Base-by-base conservation (phyloP, 2,797 vertebrate genomes). In the Eurystomus glaucurus region DNA sequence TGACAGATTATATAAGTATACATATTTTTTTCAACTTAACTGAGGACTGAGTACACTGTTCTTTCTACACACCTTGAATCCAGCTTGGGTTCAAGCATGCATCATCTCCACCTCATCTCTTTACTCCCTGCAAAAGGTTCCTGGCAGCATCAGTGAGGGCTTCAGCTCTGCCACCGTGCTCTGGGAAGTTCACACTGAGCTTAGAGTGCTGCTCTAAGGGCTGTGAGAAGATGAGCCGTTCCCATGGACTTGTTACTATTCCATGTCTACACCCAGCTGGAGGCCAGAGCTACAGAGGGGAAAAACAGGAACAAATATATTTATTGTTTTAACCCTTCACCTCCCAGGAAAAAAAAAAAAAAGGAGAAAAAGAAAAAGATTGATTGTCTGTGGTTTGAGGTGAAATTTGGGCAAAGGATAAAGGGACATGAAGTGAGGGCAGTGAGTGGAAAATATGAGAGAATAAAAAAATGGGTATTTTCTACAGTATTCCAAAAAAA, bases 291-390 rank as follows among this genome's bases (percentile, higher is more conserved):
- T 94, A 70, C 88, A 85, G 66, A 55, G 74, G 93, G 57, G n/a
- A 54, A 94, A 97, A 96, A 85, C 90, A 97, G 90, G 95, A 97
- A 94, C 88, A 45, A 83, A 94, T 54, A 37, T 85, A 85, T 64
- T 91, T 96, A 93, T 96, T 96, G 71, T 94, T 95, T 97, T 96
- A 97, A 97, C 92, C 90, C 94, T 39, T 93, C 82, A 91, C 87
- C 91, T 90, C 43, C 61, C 5, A 4, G 45, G 15, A 8, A 7
- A 39, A 70, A 62, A 55, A n/a, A n/a, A 23, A 57, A 85, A 72
- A 45, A 76, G 77, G 9, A 39, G 9, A 29, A 57, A 89, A 82
- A 75, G n/a, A 18, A 81, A 43, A 72, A 85, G 8, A 54, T 6
- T n/a, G 50, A 66, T 43, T 80, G 64, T 10, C 15, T 95, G 74